These are phyloP conservation scores for Drosophila sproati DNA, from an alignment of 1,140 invertebrate species.

Conservation along the genomic window DNA sequence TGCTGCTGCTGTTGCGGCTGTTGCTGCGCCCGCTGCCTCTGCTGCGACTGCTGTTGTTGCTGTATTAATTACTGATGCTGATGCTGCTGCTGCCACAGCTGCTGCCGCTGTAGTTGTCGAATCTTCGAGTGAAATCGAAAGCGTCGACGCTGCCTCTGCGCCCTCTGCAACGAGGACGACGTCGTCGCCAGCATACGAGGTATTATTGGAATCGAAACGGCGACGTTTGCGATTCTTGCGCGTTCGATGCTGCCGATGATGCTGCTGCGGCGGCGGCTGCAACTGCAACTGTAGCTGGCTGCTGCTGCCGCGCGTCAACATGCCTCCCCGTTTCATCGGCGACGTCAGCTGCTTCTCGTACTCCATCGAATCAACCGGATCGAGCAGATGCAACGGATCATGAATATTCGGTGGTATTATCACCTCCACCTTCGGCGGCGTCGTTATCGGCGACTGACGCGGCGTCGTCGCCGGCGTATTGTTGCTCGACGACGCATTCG, in stretches of 20 bases:
- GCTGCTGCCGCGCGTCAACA: slow-evolving; percentile 49
- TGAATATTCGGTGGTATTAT: slow-evolving; percentile 96
- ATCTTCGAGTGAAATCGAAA: slow-evolving; percentile 55
- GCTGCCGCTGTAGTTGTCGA: slow-evolving; percentile 6
- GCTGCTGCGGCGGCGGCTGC: slow-evolving; percentile 48
- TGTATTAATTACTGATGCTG: slow-evolving; percentile 10
- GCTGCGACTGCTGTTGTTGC: neutral
- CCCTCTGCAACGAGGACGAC: slow-evolving; percentile 39
- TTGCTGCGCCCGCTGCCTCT: neutral
- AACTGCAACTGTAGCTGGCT: slow-evolving; percentile 48
- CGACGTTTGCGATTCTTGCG: slow-evolving; percentile 83
- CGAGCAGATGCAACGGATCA: slow-evolving; percentile 95
- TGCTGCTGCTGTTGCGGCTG: slow-evolving; percentile 3
- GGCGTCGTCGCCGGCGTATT: slow-evolving; percentile 95
- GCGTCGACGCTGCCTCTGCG: slow-evolving; percentile 37
- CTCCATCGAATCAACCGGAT: slow-evolving; percentile 92
- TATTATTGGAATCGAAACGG: slow-evolving; percentile 67
- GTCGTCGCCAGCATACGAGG: slow-evolving; percentile 62
- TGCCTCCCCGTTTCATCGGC: slow-evolving; percentile 65
- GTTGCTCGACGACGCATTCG: slow-evolving; percentile 92
- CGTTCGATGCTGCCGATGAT: slow-evolving; percentile 75
- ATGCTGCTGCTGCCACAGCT: neutral
- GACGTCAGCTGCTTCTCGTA: slow-evolving; percentile 90
- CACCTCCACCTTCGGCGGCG: slow-evolving; percentile 93
- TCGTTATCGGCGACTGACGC: slow-evolving; percentile 92